Evolutionary conservation across 2,797 vertebrate species (phyloP).

Genomic region (Buphagus erythrorhynchus): DNA sequence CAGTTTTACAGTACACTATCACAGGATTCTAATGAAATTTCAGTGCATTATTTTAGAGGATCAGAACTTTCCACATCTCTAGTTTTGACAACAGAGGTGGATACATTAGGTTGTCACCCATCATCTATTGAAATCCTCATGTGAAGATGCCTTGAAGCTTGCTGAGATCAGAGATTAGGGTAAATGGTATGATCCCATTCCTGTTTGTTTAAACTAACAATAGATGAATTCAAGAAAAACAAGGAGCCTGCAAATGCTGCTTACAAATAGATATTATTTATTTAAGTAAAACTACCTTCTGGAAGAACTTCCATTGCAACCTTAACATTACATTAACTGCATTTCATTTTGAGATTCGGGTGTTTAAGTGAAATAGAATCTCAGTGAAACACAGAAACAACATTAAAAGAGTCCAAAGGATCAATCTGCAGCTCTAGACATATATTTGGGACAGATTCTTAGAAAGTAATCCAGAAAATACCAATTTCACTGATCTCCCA

Average conservation of each 20-base stretch:
- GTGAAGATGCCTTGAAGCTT: not conserved
- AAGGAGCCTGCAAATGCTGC: not conserved
- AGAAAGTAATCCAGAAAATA: not conserved
- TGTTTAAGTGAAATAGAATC: not conserved
- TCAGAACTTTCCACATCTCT: not conserved
- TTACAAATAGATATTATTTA: not conserved
- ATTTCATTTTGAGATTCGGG: not conserved
- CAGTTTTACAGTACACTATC: not conserved
- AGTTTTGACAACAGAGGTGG: not conserved
- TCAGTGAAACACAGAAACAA: not conserved
- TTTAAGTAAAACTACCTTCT: not conserved
- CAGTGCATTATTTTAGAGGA: not conserved
- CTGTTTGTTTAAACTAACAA: not conserved
- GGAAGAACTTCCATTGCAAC: not conserved
- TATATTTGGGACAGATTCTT: not conserved
- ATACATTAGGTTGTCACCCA: not conserved
- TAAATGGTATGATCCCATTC: not conserved
- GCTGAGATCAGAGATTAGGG: not conserved
- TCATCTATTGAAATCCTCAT: not conserved
- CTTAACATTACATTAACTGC: not conserved
- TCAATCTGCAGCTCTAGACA: not conserved
- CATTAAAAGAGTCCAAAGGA: not conserved
- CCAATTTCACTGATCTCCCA: not conserved
- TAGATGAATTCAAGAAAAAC: not conserved
- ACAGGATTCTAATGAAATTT: not conserved